Conservation (phyloP, 2,888 invertebrate genomes). For the Catonia carolina region DNA sequence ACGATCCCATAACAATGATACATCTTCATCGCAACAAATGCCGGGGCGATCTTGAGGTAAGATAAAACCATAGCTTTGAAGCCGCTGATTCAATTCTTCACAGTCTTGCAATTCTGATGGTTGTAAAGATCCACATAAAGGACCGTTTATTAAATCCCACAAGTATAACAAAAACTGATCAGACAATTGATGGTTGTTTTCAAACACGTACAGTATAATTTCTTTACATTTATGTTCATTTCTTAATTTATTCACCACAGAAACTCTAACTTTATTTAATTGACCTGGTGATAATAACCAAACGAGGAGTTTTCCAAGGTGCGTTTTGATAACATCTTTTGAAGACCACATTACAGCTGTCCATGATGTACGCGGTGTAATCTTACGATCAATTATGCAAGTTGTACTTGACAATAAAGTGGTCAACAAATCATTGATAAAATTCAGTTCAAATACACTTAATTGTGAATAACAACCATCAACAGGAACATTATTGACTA, state of each 20-base stretch:
- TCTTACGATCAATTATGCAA: constrained; percentile 35
- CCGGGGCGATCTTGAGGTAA: constrained; percentile 40
- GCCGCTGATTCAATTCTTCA: constrained; percentile 42
- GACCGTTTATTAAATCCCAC: constrained; percentile 44
- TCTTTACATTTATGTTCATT: constrained; percentile 45
- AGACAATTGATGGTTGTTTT: constrained; percentile 44
- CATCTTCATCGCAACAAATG: constrained; percentile 32
- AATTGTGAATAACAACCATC: constrained; percentile 37
- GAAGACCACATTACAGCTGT: constrained; percentile 35
- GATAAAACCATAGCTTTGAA: constrained; percentile 43
- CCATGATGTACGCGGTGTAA: constrained; percentile 33
- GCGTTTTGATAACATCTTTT: constrained; percentile 38
- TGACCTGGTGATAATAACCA: constrained; percentile 47
- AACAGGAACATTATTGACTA: constrained; percentile 38
- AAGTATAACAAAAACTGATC: constrained; percentile 45
- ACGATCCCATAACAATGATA: background rate
- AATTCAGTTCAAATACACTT: constrained; percentile 42
- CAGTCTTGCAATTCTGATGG: constrained; percentile 33
- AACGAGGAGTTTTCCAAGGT: constrained; percentile 45
- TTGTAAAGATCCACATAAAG: constrained; percentile 28
- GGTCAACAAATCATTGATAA: constrained; percentile 47
- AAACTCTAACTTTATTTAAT: constrained; percentile 43
- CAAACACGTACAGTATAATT: constrained; percentile 43
- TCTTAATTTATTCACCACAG: constrained; percentile 44
- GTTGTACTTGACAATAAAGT: constrained; percentile 43